These are phyloP conservation scores for Acanthosepion pharaonis DNA, from an alignment of 2,888 invertebrate species.

Conservation along the genomic window DNA sequence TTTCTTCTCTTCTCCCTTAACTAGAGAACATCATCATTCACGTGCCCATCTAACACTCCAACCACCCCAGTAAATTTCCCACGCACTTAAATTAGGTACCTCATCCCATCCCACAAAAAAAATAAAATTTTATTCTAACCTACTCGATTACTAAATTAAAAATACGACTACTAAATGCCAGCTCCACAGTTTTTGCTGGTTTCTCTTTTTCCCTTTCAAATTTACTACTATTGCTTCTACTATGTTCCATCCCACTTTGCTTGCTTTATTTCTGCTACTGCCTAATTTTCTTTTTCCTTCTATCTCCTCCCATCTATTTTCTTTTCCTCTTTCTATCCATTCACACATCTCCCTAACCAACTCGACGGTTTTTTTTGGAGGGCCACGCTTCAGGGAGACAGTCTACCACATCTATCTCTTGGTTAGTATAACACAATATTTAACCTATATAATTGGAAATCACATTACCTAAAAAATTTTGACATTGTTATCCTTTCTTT, in stretches of 20 bases:
- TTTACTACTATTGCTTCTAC: too few relatives aligned
- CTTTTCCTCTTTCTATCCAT: neutral
- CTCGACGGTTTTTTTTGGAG: conserved; percentile 13
- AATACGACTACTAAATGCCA: neutral
- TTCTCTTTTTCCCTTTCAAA: neutral
- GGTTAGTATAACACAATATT: too few relatives aligned
- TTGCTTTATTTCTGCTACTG: neutral
- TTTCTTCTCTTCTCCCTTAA: too few relatives aligned
- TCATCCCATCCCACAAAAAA: neutral
- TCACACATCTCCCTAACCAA: neutral
- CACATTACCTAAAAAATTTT: neutral
- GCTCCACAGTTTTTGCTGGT: neutral
- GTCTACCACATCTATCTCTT: too few relatives aligned
- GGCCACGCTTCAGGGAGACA: neutral
- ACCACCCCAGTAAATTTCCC: neutral
- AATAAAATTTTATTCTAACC: too few relatives aligned
- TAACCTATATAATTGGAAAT: too few relatives aligned
- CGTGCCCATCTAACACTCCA: too few relatives aligned
- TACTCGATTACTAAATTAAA: neutral
- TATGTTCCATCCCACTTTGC: neutral
- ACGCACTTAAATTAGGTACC: neutral
- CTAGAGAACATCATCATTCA: too few relatives aligned
- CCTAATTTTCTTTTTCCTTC: neutral
- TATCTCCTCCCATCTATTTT: neutral
- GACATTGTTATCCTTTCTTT: neutral